Evolutionary conservation across 2,797 vertebrate species (phyloP).

Genomic region (Merluccius polli): DNA sequence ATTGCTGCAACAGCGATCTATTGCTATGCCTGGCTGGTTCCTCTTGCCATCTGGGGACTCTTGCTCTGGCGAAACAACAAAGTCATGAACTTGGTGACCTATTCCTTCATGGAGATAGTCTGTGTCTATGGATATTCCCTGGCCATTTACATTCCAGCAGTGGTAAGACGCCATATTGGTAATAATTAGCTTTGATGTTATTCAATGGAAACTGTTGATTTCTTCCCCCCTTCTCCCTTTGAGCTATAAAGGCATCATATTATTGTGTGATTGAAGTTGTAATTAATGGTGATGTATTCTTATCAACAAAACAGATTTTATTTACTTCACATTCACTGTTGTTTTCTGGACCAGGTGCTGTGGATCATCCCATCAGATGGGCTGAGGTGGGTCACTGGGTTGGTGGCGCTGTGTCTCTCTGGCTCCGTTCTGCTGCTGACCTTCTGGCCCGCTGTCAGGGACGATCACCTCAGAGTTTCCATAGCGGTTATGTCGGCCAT

Average conservation of each 20-base stretch:
- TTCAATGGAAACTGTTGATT: slow-evolving; percentile 3
- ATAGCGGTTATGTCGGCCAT: slow-evolving; percentile 75
- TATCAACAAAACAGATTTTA: not conserved
- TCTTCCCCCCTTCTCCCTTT: not conserved
- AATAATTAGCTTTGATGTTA: not conserved
- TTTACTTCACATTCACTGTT: not conserved
- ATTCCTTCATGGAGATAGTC: slow-evolving; percentile 94
- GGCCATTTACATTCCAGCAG: slow-evolving; percentile 91
- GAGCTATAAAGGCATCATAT: not conserved
- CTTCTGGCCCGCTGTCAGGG: slow-evolving; percentile 91
- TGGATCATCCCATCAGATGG: slow-evolving; percentile 84
- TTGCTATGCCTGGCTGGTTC: slow-evolving; percentile 91
- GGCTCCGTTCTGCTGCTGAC: slow-evolving; percentile 90
- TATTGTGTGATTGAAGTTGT: not conserved
- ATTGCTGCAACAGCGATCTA: slow-evolving; percentile 93
- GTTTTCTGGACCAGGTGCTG: slow-evolving; percentile 73
- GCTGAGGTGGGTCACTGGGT: slow-evolving; percentile 84
- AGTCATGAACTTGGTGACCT: slow-evolving; percentile 88
- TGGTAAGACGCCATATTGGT: slow-evolving; percentile 72
- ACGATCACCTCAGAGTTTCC: slow-evolving; percentile 83
- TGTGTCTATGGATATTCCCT: slow-evolving; percentile 97
- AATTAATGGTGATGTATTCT: not conserved
- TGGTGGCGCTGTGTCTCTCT: slow-evolving; percentile 85
- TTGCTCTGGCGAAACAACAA: slow-evolving; percentile 92
- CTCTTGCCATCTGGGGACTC: slow-evolving; percentile 92